Base-by-base conservation (phyloP, 2,888 invertebrate species). In the Acleris cristana region DNA sequence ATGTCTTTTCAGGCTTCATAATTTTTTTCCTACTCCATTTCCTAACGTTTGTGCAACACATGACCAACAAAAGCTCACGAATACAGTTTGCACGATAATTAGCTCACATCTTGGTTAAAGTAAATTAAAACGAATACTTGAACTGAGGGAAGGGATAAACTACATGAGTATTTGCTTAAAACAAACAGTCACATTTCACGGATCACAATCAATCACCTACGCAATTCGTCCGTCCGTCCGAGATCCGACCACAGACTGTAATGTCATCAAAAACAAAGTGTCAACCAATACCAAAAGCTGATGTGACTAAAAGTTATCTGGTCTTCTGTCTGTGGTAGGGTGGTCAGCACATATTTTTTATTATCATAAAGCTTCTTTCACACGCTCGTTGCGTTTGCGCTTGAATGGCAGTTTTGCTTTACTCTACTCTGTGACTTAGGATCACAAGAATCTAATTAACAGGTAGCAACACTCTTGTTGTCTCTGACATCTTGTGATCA, bases 401-500 rank as follows among this genome's bases (percentile, higher is more conserved):
- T 53, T 54, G 63, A 67, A 73, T 66, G 70, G 72, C 68, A 69
- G 62, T 57, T 65, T 62, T 61, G 51, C 26, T 64, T 23, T 26
- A n/a, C 34, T 56, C 48, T 26, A n/a, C 34, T 56, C 48, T 48
- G 18, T 48, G 48, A n/a, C 40, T 45, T 49, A 62, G 26, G 61
- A 63, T 65, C 61, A 67, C 62, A 70, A 54, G 65, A 54, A 72
- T 55, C 52, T 65, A 58, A 65, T 76, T 76, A 70, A 52, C 61
- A 34, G 49, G 60, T 83, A 81, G 92, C 82, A 91, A 91, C 82
- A 81, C 75, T 82, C 75, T 76, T 80, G 72, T 89, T 88, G 91
- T 90, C 92, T 92, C 83, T 92, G 92, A 89, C 87, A 84, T 88
- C 91, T 90, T 91, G 91, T 90, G 92, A 92, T 92, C 92, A 92